phyloP scores from a whole-genome alignment of 2,888 invertebrate genomes.

The Scaptomyza reducta region DNA sequence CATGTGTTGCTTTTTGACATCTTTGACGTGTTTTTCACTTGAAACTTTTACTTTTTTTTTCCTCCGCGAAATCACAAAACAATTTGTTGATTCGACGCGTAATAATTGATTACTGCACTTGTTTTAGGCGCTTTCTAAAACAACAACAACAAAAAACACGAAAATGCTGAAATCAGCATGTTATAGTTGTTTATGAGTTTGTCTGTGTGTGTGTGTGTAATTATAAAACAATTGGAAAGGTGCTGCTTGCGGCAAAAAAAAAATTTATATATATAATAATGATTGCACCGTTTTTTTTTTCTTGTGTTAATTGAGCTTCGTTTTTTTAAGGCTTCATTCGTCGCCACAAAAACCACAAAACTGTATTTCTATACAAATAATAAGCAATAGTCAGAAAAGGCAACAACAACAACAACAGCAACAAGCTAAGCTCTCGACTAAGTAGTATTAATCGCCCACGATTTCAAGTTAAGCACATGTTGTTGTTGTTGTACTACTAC shows the following conservation, averaged over 20 bases:
- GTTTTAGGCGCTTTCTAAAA: conserved; percentile 75
- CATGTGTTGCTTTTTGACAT: conserved; percentile 13
- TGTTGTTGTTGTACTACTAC: not conserved
- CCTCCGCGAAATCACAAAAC: conserved; percentile 29
- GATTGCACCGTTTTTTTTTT: conserved; percentile 38
- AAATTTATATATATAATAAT: conserved; percentile 2
- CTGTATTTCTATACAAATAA: conserved; percentile 29
- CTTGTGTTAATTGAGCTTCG: conserved; percentile 42
- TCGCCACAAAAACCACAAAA: conserved; percentile 49
- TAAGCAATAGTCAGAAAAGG: conserved; percentile 35
- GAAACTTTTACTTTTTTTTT: conserved; percentile 59
- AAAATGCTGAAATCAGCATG: conserved; percentile 32
- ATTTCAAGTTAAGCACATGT: conserved; percentile 16
- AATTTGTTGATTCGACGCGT: conserved; percentile 61
- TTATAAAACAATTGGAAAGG: conserved; percentile 72
- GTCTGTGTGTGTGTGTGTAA: conserved; percentile 24
- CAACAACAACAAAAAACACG: conserved; percentile 16
- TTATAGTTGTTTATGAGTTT: conserved; percentile 21
- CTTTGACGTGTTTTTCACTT: conserved; percentile 19
- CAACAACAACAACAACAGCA: conserved; percentile 12
- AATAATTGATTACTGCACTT: conserved; percentile 75
- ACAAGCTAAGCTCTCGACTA: conserved; percentile 11
- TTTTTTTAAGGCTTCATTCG: conserved; percentile 55
- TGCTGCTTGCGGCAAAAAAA: conserved; percentile 48
- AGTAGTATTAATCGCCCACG: conserved; percentile 32